These are phyloP conservation scores for Dynastes tityus DNA, from an alignment of 2,888 invertebrate genomes.

Conservation along the genomic window DNA sequence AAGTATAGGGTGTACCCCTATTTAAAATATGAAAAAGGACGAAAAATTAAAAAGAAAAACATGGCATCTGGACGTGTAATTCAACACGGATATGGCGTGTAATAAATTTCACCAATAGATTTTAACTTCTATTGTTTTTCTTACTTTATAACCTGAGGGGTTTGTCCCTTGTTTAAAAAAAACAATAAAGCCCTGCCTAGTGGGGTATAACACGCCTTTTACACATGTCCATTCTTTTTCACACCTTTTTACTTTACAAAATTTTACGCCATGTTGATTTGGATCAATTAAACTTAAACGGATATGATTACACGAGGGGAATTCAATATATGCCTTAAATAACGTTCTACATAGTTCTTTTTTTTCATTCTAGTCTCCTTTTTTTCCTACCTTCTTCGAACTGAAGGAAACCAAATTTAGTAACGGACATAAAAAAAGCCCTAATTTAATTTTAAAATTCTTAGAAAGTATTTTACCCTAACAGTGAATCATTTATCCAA, in stretches of 20 bases:
- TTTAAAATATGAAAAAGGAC: constrained; percentile 8
- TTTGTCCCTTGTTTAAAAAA: constrained; percentile 55
- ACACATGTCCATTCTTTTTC: constrained; percentile 60
- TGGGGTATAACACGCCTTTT: constrained; percentile 57
- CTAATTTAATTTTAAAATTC: no score
- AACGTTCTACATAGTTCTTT: constrained; percentile 21
- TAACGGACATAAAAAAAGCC: background rate
- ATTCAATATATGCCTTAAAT: constrained; percentile 33
- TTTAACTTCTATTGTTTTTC: constrained; percentile 55
- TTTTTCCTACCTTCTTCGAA: constrained; percentile 1
- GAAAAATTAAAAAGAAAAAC: constrained; percentile 1
- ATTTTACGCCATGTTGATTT: constrained; percentile 60
- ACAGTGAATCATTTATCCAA: no score
- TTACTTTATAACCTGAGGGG: constrained; percentile 56
- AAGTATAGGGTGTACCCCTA: constrained; percentile 1
- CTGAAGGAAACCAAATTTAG: background rate
- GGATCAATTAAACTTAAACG: constrained; percentile 58
- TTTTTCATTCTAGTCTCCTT: background rate
- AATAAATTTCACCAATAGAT: constrained; percentile 57
- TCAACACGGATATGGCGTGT: constrained; percentile 56
- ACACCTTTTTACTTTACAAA: constrained; percentile 54
- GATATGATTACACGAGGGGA: constrained; percentile 57
- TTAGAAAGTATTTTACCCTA: no score
- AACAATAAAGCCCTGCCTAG: constrained; percentile 57
- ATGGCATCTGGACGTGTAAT: constrained; percentile 58